Evolutionary conservation across 1,140 invertebrate genomes (phyloP).

Genomic region (Apis cerana): DNA sequence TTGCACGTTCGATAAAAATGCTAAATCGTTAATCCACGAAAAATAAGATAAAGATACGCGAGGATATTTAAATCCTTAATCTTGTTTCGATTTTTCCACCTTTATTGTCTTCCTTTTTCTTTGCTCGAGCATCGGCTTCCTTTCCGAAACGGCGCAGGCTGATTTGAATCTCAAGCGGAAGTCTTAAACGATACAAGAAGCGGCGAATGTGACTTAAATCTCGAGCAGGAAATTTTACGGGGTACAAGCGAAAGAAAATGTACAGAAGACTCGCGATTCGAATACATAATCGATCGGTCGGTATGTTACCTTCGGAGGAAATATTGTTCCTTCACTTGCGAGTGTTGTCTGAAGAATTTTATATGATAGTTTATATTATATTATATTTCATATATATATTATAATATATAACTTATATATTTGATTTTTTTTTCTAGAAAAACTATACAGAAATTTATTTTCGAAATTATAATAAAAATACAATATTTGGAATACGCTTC

Average conservation of each 20-base stretch:
- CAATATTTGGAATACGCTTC: too few relatives aligned
- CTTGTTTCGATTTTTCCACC: not conserved
- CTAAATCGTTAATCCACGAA: too few relatives aligned
- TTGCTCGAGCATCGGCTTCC: not conserved
- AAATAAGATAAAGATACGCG: not conserved
- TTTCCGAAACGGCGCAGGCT: not conserved
- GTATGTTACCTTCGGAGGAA: not conserved
- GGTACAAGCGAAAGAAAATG: conserved; percentile 11
- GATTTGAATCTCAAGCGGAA: conserved; percentile 12
- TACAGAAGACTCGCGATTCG: not conserved
- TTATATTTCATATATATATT: too few relatives aligned
- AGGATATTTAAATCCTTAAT: not conserved
- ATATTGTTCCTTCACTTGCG: conserved; percentile 1
- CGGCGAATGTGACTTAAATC: conserved; percentile 35
- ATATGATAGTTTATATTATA: too few relatives aligned
- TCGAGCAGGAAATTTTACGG: not conserved
- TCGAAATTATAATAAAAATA: too few relatives aligned
- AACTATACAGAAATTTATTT: too few relatives aligned
- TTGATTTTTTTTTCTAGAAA: not conserved
- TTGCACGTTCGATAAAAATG: not conserved
- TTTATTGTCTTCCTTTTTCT: not conserved
- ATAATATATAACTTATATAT: too few relatives aligned
- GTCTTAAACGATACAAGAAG: conserved; percentile 17
- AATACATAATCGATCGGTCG: not conserved
- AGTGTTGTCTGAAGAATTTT: not conserved